Conservation (phyloP, 1,140 invertebrate species). For the Drosophila takahashii region DNA sequence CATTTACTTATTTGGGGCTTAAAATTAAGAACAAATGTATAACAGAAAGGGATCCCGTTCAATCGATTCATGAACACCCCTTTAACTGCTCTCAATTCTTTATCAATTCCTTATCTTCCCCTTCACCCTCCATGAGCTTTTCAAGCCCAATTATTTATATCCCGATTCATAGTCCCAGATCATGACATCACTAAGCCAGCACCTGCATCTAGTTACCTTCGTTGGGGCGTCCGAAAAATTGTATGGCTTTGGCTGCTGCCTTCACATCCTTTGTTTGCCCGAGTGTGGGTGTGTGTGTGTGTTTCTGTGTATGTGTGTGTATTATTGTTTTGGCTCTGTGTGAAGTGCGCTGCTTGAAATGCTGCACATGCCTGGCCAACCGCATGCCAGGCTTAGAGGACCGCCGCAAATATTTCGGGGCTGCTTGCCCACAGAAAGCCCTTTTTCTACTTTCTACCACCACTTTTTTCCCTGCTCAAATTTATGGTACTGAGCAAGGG, state of each 20-base stretch:
- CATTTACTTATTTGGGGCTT: no score
- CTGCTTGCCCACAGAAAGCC: constrained; percentile 53
- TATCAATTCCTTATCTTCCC: constrained; percentile 14
- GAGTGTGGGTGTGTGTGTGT: constrained; percentile 19
- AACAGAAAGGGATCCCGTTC: not conserved
- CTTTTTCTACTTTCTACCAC: not conserved
- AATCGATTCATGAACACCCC: constrained; percentile 3
- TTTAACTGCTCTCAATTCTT: not conserved
- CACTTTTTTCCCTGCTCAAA: constrained; percentile 48
- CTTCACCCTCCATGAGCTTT: not conserved
- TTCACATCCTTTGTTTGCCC: constrained; percentile 56
- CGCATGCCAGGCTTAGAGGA: constrained; percentile 75
- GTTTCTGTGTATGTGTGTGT: constrained; percentile 10
- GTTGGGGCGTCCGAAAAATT: constrained; percentile 51
- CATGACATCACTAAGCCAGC: constrained; percentile 34
- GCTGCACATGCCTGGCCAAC: constrained; percentile 78
- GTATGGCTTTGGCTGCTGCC: constrained; percentile 57
- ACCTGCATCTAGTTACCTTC: constrained; percentile 52
- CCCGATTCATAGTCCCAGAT: constrained; percentile 8
- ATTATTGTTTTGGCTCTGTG: constrained; percentile 54
- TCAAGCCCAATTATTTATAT: constrained; percentile 8
- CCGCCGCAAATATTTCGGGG: constrained; percentile 75
- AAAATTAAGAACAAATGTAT: not conserved
- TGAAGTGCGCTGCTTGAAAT: constrained; percentile 72
- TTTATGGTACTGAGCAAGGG: constrained; percentile 55